Base-by-base conservation (phyloP, 2,888 invertebrate genomes). In the Acanthacorydalis orientalis region DNA sequence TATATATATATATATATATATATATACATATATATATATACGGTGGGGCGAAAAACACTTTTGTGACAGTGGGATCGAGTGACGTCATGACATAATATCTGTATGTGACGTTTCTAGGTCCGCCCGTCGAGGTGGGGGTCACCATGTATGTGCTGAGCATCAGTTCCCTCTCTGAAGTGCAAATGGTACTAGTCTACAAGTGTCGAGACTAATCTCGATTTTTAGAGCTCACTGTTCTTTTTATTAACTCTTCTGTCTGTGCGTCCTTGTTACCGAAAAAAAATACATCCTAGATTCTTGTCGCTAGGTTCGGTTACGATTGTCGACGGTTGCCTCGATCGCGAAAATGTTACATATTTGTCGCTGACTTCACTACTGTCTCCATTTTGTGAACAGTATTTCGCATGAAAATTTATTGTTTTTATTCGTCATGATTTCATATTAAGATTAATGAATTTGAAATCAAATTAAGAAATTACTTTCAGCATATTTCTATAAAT, bases 131-230 rank as follows among this genome's bases (percentile, higher is more conserved):
- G 73, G 92, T 93, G 70, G 90, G 91, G 71, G 89, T 93, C 76
- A 92, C 92, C 75, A 90, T 93, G 85, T 91, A 90, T 79, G 91
- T 93, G 75, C 84, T 92, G 75, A 89, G 89, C 77, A 93, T 93
- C 82, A 89, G 90, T 78, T 90, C 91, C 72, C 88, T 93, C 74
- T 92, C 91, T 73, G 93, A 93, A 83, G 92, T 92, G 73, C 84
- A 90, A 80, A 93, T 92, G 92, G 92, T 92, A 85, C 60, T 56
- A 53, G 53, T 51, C 51, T 51, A 51, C 39, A 39, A 16, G 16
- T 16, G 16, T 15, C 39, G n/a, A 39, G 16, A 39, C 39, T 15
- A 39, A 39, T 39, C 15, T 15, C 16, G 39, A 15, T 39, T 16
- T 39, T 39, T 39, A 39, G 39, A 14, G 14, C 39, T 39, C 39